A percentile compares a stretch with the other conserved stretches of the same genome.
Evolutionary conservation across 2,797 vertebrate species (phyloP).

Genomic region (Mormyrops boulengeri): DNA sequence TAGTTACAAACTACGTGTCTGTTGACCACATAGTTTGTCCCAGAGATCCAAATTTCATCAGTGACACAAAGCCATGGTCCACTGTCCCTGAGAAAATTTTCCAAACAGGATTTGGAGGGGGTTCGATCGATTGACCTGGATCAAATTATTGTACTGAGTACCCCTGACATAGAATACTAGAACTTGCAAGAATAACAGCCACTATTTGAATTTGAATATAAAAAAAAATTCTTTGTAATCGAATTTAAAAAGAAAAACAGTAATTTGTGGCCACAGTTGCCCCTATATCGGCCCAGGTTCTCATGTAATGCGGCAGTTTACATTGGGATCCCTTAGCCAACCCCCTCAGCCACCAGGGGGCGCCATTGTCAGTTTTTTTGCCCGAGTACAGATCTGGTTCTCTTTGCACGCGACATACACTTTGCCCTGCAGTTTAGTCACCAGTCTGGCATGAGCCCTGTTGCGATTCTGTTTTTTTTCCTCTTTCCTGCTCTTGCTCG

Average conservation of each 20-base stretch:
- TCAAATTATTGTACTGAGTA: not conserved
- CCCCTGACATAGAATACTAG: not conserved
- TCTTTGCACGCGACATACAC: conserved; percentile 34
- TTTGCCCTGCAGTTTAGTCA: conserved; percentile 38
- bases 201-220: not conserved
- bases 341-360: not conserved
- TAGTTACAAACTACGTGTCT: not conserved
- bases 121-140: not conserved
- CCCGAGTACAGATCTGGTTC: not conserved
- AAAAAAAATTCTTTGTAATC: not conserved
- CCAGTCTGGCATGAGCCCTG: conserved; percentile 47
- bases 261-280: not conserved
- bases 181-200: not conserved
- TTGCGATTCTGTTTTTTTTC: conserved; percentile 14
- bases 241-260: not conserved
- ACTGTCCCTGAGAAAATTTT: not conserved
- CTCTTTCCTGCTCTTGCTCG: not conserved
- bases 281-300: not conserved
- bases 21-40: not conserved
- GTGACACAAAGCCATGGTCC: not conserved
- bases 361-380: conserved; percentile 32
- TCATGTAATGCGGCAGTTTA: not conserved
- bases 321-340: not conserved
- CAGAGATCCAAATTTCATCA: not conserved
- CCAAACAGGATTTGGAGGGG: not conserved